Percentiles rank a stretch among this genome's conserved stretches.
Conservation (phyloP, 2,113 vertebrate species). For the Hystrix brachyura region DNA sequence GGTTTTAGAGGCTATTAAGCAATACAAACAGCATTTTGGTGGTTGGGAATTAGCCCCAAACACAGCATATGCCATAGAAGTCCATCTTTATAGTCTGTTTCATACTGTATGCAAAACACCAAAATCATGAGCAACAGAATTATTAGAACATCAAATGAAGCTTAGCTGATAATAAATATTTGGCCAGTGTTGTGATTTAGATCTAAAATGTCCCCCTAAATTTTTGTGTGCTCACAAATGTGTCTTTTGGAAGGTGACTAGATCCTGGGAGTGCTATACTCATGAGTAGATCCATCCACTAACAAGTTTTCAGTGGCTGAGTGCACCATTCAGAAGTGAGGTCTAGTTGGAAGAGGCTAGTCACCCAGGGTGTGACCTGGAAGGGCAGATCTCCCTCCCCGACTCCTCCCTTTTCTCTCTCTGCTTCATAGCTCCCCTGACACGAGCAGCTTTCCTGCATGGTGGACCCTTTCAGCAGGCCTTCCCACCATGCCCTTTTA, state of each 20-base stretch:
- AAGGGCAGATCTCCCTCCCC: not conserved
- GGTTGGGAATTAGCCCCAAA: slow-evolving; percentile 74
- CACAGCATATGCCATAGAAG: slow-evolving; percentile 71
- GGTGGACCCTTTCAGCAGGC: not conserved
- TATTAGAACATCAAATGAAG: slow-evolving; percentile 30
- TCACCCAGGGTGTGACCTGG: not conserved
- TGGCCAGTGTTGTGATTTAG: not conserved
- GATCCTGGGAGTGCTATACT: not conserved
- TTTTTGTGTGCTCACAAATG: not conserved
- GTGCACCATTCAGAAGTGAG: not conserved
- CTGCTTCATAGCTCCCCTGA: not conserved
- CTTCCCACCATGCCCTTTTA: not conserved
- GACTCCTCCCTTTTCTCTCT: not conserved
- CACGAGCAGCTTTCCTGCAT: not conserved
- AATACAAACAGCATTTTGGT: slow-evolving; percentile 73
- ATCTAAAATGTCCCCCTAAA: not conserved
- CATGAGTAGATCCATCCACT: not conserved
- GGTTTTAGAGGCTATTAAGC: slow-evolving; percentile 82
- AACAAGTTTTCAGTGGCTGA: not conserved
- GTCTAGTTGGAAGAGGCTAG: not conserved
- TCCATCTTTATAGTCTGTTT: slow-evolving; percentile 75
- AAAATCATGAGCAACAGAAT: not conserved
- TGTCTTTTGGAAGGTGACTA: not conserved
- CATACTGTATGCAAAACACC: slow-evolving; percentile 42
- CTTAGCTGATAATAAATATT: slow-evolving; percentile 41